Conservation (phyloP, 2,888 invertebrate genomes). For the Danaus chrysippus region DNA sequence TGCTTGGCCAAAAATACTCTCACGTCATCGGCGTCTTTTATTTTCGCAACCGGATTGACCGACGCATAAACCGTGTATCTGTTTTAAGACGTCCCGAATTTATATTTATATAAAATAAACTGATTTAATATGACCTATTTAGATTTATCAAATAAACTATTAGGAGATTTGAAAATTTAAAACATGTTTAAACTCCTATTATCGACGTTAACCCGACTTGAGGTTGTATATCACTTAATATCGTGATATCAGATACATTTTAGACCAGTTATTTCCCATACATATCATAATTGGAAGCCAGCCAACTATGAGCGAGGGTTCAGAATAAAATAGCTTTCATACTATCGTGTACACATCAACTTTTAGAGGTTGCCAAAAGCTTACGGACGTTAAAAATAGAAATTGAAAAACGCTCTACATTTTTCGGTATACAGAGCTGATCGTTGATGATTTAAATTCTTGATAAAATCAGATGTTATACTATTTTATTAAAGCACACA, state of each 20-base stretch:
- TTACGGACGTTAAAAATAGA: constrained; percentile 14
- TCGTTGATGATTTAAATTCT: not conserved
- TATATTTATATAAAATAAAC: constrained; percentile 14
- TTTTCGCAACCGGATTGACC: constrained; percentile 24
- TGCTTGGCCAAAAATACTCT: constrained; percentile 56
- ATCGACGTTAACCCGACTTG: not conserved
- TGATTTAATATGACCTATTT: constrained; percentile 16
- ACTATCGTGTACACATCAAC: constrained; percentile 16
- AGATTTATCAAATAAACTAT: not conserved
- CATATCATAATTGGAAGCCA: constrained; percentile 27
- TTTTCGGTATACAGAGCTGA: not conserved
- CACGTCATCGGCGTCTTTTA: constrained; percentile 22
- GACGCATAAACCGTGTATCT: constrained; percentile 15
- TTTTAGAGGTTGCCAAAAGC: constrained; percentile 13
- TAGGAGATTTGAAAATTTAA: too few relatives aligned
- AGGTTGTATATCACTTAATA: constrained; percentile 4
- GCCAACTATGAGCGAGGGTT: constrained; percentile 29
- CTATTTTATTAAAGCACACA: too few relatives aligned
- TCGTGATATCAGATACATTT: constrained; percentile 21
- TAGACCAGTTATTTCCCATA: constrained; percentile 17
- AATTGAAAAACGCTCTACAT: not conserved
- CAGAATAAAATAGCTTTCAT: constrained; percentile 28
- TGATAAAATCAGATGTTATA: not conserved
- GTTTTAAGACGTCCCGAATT: constrained; percentile 14
- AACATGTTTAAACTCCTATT: not conserved